A percentile compares a stretch with the other conserved stretches of the same genome.
Conservation (phyloP, 2,113 vertebrate genomes). For the Lepidothrix coronata region DNA sequence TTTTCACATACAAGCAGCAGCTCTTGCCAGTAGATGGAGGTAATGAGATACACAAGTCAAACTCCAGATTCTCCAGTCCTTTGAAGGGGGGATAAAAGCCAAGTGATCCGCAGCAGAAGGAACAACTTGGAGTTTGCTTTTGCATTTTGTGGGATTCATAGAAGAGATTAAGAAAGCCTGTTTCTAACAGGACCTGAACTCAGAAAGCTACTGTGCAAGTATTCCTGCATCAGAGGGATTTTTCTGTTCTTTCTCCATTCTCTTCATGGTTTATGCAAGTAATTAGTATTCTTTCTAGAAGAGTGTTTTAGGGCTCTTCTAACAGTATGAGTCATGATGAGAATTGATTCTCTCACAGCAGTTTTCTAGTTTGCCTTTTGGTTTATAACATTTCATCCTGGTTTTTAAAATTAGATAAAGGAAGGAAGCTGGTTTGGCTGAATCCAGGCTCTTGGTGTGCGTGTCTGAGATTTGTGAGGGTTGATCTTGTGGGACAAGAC, state of each 20-base stretch:
- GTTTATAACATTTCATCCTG: not conserved
- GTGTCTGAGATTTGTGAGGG: fast-evolving
- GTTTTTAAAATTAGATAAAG: not conserved
- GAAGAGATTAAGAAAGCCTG: not conserved
- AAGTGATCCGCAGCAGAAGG: not conserved
- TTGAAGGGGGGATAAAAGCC: not conserved
- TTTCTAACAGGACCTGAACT: fast-evolving
- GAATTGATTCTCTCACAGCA: not conserved
- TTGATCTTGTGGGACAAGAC: fast-evolving
- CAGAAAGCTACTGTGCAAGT: not conserved
- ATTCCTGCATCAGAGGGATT: not conserved
- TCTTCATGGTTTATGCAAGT: not conserved
- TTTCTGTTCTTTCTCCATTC: not conserved
- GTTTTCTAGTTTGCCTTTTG: not conserved
- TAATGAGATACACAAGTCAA: slow-evolving; percentile 26
- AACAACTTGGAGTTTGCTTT: not conserved
- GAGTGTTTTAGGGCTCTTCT: not conserved
- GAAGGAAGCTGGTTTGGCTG: not conserved
- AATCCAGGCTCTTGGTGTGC: not conserved
- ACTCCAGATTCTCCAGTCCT: not conserved
- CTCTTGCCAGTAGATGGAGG: slow-evolving; percentile 70
- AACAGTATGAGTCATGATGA: not conserved
- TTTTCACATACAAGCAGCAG: not conserved
- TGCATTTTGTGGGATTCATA: not conserved
- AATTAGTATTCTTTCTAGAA: not conserved